phyloP scores from a whole-genome alignment of 23 tunicate species.

The Oikopleura albicans region DNA sequence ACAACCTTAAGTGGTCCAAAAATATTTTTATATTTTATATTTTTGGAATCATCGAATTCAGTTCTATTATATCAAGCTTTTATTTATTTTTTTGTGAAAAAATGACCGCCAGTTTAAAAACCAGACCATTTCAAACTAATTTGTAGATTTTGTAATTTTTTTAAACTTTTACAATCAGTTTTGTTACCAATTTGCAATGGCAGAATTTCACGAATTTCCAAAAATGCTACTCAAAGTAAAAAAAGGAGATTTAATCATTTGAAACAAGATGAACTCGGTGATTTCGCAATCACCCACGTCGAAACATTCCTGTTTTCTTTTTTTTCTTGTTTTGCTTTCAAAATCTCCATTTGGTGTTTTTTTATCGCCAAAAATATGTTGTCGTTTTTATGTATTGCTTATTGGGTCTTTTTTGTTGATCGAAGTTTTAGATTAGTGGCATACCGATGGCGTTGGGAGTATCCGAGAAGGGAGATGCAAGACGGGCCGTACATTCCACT shows the following conservation, averaged over 20 bases:
- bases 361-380: too few species aligned
- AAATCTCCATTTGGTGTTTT: too few species aligned
- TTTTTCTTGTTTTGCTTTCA: too few species aligned
- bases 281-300: too few species aligned
- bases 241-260: too few species aligned
- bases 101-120: neutral
- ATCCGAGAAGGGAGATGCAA: neutral
- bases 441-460: slow-evolving; percentile 10
- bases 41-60: too few species aligned
- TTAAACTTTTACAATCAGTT: neutral
- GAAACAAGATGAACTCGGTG: too few species aligned
- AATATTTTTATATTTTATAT: too few species aligned
- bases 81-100: too few species aligned
- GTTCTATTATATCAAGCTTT: too few species aligned
- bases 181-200: neutral
- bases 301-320: too few species aligned
- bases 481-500: neutral
- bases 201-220: neutral
- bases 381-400: neutral
- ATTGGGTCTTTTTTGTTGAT: neutral
- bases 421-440: neutral
- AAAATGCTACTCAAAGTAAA: neutral
- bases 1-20: too few species aligned
- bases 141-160: neutral
- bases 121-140: neutral